Conservation (phyloP, 2,113 vertebrate genomes). For the Hemibagrus wyckioides region DNA sequence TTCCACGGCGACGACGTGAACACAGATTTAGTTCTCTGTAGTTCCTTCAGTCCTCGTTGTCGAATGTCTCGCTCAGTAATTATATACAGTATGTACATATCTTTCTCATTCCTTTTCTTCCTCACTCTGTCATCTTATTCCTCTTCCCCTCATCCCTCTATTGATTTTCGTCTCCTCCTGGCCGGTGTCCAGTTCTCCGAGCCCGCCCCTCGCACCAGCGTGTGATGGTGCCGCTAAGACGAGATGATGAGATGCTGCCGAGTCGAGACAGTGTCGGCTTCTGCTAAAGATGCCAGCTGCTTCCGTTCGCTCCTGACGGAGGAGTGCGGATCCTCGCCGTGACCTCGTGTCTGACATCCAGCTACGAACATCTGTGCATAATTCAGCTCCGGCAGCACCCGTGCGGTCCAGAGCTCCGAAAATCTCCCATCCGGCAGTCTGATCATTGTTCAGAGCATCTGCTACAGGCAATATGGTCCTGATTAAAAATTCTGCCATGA, state of each 20-base stretch:
- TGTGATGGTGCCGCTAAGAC: not conserved
- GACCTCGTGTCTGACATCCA: slow-evolving; percentile 36
- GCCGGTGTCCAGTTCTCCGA: slow-evolving; percentile 19
- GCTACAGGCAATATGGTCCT: slow-evolving; percentile 37
- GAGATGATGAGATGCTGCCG: slow-evolving; percentile 21
- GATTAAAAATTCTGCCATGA: slow-evolving; percentile 43
- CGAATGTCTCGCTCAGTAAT: not conserved
- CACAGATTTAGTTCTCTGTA: not conserved
- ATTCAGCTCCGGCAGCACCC: slow-evolving; percentile 22
- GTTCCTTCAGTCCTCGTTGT: not conserved
- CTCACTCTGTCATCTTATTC: not conserved
- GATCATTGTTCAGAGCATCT: slow-evolving; percentile 48
- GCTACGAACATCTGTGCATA: slow-evolving; percentile 49
- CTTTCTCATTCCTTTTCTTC: too few species aligned
- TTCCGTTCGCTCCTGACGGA: slow-evolving; percentile 26
- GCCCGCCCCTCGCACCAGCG: not conserved
- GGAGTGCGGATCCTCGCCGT: slow-evolving; percentile 13
- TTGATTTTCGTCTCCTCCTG: slow-evolving; percentile 5
- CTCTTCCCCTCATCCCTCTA: not conserved
- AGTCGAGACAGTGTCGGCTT: slow-evolving; percentile 14
- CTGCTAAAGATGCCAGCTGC: slow-evolving; percentile 39
- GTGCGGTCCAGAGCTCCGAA: not conserved
- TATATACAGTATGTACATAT: not conserved
- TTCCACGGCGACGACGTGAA: not conserved
- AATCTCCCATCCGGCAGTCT: slow-evolving; percentile 33